Percentiles rank a stretch among this genome's conserved stretches.
Conservation (phyloP, 2,797 vertebrate species). For the Vipera ursinii region DNA sequence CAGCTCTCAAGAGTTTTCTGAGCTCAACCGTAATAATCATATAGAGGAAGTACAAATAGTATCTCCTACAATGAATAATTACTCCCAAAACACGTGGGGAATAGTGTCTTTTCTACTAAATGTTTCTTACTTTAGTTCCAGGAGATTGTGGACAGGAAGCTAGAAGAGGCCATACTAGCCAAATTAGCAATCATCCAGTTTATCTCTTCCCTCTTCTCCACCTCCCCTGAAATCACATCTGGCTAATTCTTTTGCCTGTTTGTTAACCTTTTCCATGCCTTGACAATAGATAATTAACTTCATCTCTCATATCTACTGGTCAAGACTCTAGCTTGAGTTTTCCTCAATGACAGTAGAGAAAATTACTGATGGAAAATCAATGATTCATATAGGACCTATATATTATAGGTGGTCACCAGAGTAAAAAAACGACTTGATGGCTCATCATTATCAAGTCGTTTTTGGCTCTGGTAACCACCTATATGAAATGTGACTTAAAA, state of each 20-base stretch:
- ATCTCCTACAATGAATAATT: not conserved
- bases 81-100: not conserved
- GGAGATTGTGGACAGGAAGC: not conserved
- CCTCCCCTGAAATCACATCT: not conserved
- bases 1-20: not conserved
- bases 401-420: too few species aligned
- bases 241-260: not conserved
- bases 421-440: too few species aligned
- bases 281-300: not conserved
- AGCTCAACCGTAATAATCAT: not conserved
- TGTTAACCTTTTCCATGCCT: not conserved
- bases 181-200: not conserved
- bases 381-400: not conserved
- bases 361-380: not conserved
- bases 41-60: not conserved
- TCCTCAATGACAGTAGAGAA: not conserved
- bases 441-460: not conserved
- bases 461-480: not conserved
- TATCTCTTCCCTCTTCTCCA: not conserved
- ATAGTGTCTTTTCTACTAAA: not conserved
- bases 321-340: not conserved
- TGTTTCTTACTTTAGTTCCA: not conserved
- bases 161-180: not conserved
- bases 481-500: not conserved
- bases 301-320: not conserved